Percentiles rank a stretch among this genome's conserved stretches.
phyloP scores from a whole-genome alignment of 2,113 vertebrate genomes.

The Ceyx margarethae region DNA sequence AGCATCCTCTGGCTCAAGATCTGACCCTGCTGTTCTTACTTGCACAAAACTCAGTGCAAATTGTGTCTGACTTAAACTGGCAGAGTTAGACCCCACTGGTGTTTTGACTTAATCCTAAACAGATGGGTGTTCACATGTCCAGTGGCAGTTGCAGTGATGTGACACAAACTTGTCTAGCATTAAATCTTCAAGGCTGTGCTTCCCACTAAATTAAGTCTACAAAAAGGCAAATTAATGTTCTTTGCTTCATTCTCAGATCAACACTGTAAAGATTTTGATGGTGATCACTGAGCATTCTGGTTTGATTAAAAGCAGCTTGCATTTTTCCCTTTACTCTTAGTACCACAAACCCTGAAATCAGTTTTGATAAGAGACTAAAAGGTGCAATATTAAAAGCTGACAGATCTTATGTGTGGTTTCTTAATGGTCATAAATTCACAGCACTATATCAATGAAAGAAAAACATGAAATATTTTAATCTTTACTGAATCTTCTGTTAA shows the following conservation, averaged over 20 bases:
- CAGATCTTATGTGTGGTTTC: conserved; percentile 62
- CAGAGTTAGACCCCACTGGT: neutral
- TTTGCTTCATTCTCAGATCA: conserved; percentile 19
- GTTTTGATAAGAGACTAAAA: conserved; percentile 61
- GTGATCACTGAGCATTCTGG: conserved; percentile 48
- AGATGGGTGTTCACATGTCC: conserved; percentile 1
- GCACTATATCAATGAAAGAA: conserved; percentile 72
- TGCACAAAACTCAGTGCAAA: neutral
- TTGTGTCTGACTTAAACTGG: neutral
- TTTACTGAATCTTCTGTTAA: conserved; percentile 50
- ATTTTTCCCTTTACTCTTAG: conserved; percentile 40
- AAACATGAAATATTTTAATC: conserved; percentile 71
- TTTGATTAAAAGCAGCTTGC: conserved; percentile 69
- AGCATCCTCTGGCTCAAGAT: neutral
- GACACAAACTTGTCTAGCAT: conserved; percentile 31
- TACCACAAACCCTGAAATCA: conserved; percentile 47
- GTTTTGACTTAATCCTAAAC: conserved; percentile 39
- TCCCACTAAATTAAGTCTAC: conserved; percentile 47
- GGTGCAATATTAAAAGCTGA: conserved; percentile 64
- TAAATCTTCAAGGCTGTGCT: conserved; percentile 1
- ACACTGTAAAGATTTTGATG: conserved; percentile 33
- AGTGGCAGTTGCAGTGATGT: conserved; percentile 8
- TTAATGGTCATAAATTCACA: conserved; percentile 73
- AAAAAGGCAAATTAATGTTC: conserved; percentile 51
- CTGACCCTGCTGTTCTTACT: neutral